Base-by-base conservation (phyloP, 2,797 vertebrate species). In the Dermochelys coriacea region DNA sequence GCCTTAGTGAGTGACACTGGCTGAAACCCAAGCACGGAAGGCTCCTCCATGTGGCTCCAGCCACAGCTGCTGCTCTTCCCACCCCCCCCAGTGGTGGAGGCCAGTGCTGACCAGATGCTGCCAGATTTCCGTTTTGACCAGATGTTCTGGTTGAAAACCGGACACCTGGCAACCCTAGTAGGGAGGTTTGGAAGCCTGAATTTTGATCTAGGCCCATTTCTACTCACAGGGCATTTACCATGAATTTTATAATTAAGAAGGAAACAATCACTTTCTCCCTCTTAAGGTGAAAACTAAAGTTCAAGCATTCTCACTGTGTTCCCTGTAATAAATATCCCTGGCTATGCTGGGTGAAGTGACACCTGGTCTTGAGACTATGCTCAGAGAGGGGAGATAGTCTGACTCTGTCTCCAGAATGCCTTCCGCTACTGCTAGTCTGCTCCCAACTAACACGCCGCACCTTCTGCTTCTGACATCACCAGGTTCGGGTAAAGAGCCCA, bases 281-380 rank as follows among this genome's bases (percentile, higher is more conserved):
- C 82, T 93, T 1, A n/a, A 34, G 12, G 29, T 3, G 21, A 95
- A 94, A 9, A 0, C 14, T 31, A 85, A 87, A 59, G 88, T 96
- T 93, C 82, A 64, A 86, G 6, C 49, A 2, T 84, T 14, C 21
- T 93, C 89, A 87, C 88, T 59, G 71, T 85, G 12, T 74, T 93
- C 6, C 41, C 15, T 87, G 68, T 90, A 89, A 96, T 81, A 80
- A 94, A 91, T 91, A 87, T 89, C 61, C 92, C 86, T 85, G 52
- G 8, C 77, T 89, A 45, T 84, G 74, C 89, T 91, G 45, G 80
- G 16, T 91, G 89, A 86, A 91, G 86, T 3, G 80, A 92, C 93
- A 82, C 34, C 57, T 79, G 78, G 15, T 34, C 31, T 88, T 50
- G 52, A 94, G 64, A 25, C 41, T 49, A 14, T 80, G 41, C 34